Conservation (phyloP, 2,113 vertebrate genomes). For the Leucopsar rothschildi region DNA sequence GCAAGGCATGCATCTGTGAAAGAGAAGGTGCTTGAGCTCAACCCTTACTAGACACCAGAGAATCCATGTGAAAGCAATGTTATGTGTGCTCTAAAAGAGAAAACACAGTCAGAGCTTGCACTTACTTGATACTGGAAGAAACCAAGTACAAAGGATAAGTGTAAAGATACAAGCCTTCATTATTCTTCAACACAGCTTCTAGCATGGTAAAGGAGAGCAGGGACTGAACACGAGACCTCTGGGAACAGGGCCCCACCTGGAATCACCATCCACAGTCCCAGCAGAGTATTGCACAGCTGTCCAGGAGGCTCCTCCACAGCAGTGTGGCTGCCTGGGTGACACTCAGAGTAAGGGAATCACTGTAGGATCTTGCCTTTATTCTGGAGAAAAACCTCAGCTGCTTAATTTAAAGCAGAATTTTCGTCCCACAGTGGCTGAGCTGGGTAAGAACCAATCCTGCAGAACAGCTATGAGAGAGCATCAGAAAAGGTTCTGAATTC, state of each 20-base stretch:
- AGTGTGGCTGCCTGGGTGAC: not conserved
- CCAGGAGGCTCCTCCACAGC: not conserved
- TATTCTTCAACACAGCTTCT: not conserved
- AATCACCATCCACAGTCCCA: not conserved
- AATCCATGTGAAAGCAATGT: not conserved
- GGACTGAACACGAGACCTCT: not conserved
- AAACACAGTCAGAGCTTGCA: not conserved
- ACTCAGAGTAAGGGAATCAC: not conserved
- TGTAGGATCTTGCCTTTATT: not conserved
- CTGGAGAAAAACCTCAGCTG: not conserved
- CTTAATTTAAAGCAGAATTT: not conserved
- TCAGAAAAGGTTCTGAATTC: not conserved
- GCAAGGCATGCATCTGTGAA: conserved; percentile 6
- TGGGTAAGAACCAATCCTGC: not conserved
- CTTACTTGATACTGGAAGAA: not conserved
- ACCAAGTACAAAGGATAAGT: not conserved
- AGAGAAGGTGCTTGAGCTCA: conserved; percentile 27
- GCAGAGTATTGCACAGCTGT: not conserved
- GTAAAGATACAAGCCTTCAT: not conserved
- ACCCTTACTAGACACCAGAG: conserved; percentile 1
- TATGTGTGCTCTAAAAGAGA: not conserved
- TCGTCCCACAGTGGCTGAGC: not conserved
- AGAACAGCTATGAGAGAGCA: not conserved
- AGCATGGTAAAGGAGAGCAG: not conserved
- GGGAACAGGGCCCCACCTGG: not conserved